A percentile compares a stretch with the other conserved stretches of the same genome.
phyloP scores from a whole-genome alignment of 2,113 vertebrate genomes.

The Cromileptes altivelis region DNA sequence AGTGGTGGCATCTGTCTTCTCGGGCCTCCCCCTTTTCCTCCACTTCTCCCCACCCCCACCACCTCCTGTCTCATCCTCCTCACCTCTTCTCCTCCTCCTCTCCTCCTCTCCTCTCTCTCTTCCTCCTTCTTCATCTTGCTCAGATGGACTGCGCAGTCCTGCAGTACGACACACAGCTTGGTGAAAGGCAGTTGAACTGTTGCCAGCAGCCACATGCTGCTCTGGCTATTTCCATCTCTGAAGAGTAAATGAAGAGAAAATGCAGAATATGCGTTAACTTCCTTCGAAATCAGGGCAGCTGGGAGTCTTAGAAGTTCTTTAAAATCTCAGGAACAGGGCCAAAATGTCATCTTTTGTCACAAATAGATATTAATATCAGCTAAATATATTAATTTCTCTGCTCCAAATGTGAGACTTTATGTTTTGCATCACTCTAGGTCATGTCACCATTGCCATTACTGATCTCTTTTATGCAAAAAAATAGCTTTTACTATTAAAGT shows the following conservation, averaged over 20 bases:
- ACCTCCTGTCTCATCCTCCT: conserved; percentile 32
- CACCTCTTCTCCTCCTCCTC: conserved; percentile 36
- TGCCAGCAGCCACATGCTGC: conserved; percentile 70
- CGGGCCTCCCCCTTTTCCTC: conserved; percentile 46
- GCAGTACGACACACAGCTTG: conserved; percentile 71
- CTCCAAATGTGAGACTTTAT: background rate
- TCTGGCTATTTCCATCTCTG: conserved; percentile 60
- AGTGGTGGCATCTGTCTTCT: conserved; percentile 84
- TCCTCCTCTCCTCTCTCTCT: background rate
- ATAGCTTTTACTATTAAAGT: too few species aligned
- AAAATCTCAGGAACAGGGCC: conserved; percentile 1
- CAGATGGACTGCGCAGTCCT: conserved; percentile 63
- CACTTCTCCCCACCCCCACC: background rate
- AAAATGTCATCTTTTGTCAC: background rate
- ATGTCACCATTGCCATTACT: too few species aligned
- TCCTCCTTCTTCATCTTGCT: conserved; percentile 52
- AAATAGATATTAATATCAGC: background rate
- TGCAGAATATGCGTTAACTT: conserved; percentile 45
- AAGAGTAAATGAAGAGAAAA: conserved; percentile 56
- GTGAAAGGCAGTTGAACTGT: conserved; percentile 68
- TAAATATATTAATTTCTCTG: background rate
- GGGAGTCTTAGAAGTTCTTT: conserved; percentile 1
- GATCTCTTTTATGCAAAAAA: too few species aligned
- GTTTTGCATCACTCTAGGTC: background rate
- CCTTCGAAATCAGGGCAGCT: conserved; percentile 46